phyloP scores from a whole-genome alignment of 2,888 invertebrate genomes.

The Anodontia alba region DNA sequence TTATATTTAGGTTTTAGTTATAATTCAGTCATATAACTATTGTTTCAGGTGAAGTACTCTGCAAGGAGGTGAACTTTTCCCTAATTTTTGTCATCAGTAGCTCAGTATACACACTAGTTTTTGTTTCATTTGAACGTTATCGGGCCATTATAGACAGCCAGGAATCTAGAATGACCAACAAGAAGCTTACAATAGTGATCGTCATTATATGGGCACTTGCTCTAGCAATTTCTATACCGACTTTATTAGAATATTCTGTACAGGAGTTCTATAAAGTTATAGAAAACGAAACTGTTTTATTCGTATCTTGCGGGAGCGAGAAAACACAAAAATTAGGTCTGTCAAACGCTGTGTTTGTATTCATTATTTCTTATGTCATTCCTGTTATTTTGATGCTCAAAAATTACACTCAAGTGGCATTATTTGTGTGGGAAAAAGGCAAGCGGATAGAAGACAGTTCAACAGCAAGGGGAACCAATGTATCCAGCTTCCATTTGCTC shows the following conservation, averaged over 20 bases:
- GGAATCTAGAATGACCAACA: conserved; percentile 37
- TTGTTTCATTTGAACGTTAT: conserved; percentile 68
- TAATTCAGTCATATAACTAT: no score
- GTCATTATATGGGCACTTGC: conserved; percentile 54
- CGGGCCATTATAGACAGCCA: conserved; percentile 56
- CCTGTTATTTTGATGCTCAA: conserved; percentile 42
- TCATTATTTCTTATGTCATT: conserved; percentile 54
- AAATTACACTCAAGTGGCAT: conserved; percentile 14
- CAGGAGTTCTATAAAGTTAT: not conserved
- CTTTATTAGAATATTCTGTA: conserved; percentile 55
- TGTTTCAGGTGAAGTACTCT: conserved; percentile 54
- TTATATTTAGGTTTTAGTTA: no score
- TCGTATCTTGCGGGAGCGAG: conserved; percentile 28
- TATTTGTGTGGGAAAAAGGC: conserved; percentile 14
- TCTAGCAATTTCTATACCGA: conserved; percentile 48
- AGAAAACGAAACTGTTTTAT: not conserved
- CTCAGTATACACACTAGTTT: conserved; percentile 69
- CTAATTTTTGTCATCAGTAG: conserved; percentile 69
- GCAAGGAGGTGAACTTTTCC: conserved; percentile 64
- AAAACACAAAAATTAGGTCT: conserved; percentile 27
- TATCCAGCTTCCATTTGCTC: not conserved
- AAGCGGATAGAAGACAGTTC: not conserved
- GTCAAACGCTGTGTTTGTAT: conserved; percentile 51
- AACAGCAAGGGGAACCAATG: not conserved
- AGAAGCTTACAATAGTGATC: conserved; percentile 38